Conservation (phyloP, 2,888 invertebrate species). For the Silvanus unidentatus region DNA sequence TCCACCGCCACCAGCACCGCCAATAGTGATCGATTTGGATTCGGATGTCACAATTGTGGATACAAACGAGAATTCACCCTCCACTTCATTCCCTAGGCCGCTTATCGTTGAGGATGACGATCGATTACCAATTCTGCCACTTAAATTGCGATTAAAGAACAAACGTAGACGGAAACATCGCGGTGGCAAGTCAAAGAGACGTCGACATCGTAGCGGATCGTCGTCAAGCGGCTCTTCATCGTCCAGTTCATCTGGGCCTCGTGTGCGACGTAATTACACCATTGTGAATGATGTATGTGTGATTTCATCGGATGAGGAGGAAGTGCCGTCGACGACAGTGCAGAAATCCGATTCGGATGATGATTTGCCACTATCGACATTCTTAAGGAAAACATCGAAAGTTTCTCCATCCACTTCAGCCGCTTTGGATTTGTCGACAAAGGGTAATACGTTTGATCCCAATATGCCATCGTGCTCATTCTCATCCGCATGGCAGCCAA, state of each 20-base stretch:
- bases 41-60: conserved; percentile 34
- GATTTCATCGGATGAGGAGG: not conserved
- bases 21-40: conserved; percentile 33
- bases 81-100: conserved; percentile 2
- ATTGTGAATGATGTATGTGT: not conserved
- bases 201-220: conserved; percentile 10
- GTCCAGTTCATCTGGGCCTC: conserved; percentile 14
- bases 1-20: conserved; percentile 28
- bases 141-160: conserved; percentile 32
- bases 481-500: too few species aligned
- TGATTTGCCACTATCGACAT: conserved; percentile 19
- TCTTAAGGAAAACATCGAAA: conserved; percentile 9
- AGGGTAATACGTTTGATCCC: too few species aligned
- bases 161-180: conserved; percentile 22
- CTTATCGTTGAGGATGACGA: conserved; percentile 8
- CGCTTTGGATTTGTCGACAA: too few species aligned
- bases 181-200: conserved; percentile 12
- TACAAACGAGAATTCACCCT: too few species aligned
- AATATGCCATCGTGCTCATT: too few species aligned
- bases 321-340: too few species aligned
- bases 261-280: not conserved
- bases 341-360: conserved; percentile 18
- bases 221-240: conserved; percentile 16
- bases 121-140: conserved; percentile 26
- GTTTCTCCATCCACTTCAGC: too few species aligned